phyloP scores from a whole-genome alignment of 2,888 invertebrate species.

The Tachystola acroxantha region DNA sequence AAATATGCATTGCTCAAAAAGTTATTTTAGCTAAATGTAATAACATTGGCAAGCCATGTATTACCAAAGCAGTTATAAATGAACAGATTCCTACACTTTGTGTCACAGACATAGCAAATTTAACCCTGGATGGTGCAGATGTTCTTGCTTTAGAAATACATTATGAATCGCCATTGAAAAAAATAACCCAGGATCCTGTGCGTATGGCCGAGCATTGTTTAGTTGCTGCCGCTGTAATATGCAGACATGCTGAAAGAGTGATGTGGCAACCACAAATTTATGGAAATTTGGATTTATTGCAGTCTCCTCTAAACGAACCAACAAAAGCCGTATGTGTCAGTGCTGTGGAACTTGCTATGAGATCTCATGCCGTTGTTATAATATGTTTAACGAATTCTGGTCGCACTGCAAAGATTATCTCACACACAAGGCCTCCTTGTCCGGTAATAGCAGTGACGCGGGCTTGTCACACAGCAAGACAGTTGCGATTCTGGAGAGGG shows the following conservation, averaged over 20 bases:
- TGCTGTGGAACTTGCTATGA: conserved; percentile 58
- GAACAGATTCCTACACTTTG: conserved; percentile 87
- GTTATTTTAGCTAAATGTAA: conserved; percentile 91
- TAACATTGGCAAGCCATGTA: conserved; percentile 89
- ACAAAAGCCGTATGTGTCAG: conserved; percentile 72
- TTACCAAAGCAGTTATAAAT: conserved; percentile 92
- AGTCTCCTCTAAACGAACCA: conserved; percentile 73
- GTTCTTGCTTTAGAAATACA: conserved; percentile 87
- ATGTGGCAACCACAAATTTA: conserved; percentile 89
- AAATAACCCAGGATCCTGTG: conserved; percentile 46
- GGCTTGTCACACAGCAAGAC: conserved; percentile 81
- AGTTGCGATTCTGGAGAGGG: conserved; percentile 73
- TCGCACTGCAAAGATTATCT: conserved; percentile 83
- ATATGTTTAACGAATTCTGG: conserved; percentile 87
- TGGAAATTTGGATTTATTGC: conserved; percentile 81
- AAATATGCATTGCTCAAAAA: conserved; percentile 92
- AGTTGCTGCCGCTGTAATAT: conserved; percentile 84
- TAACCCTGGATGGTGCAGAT: conserved; percentile 93
- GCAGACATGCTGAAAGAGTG: conserved; percentile 91
- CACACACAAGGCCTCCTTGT: conserved; percentile 83
- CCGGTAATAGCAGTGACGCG: conserved; percentile 87
- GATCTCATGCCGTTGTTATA: conserved; percentile 71
- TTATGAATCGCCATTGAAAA: conserved; percentile 61
- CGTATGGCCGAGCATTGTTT: conserved; percentile 82
- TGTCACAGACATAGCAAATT: conserved; percentile 93